These are phyloP conservation scores for Lasioglossum vierecki DNA, from an alignment of 2,888 invertebrate species.

Conservation along the genomic window DNA sequence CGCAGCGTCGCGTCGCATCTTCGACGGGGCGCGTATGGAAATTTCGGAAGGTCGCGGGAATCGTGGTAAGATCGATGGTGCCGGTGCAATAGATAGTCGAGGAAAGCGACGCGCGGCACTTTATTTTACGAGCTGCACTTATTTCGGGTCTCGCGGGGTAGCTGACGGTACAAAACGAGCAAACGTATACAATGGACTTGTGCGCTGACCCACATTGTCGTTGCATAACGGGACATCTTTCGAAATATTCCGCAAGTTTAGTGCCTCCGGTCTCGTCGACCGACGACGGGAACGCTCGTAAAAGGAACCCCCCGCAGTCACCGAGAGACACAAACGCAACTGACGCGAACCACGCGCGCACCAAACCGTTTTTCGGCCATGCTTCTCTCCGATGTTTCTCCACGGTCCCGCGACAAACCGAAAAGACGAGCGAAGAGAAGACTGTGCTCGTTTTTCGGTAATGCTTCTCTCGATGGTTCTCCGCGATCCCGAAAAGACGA, in stretches of 20 bases:
- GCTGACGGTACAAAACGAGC: constrained; percentile 61
- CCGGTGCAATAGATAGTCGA: constrained; percentile 56
- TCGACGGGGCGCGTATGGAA: not conserved
- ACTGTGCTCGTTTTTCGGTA: constrained; percentile 13
- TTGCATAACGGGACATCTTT: constrained; percentile 78
- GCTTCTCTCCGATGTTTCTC: not conserved
- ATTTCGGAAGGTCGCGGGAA: constrained; percentile 30
- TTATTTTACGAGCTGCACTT: constrained; percentile 79
- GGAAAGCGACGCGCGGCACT: constrained; percentile 72
- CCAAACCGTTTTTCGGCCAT: constrained; percentile 22
- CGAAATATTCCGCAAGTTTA: constrained; percentile 77
- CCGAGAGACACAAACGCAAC: constrained; percentile 59
- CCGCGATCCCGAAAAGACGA: not conserved
- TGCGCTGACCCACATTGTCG: constrained; percentile 79
- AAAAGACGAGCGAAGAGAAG: not conserved
- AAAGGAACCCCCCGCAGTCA: constrained; percentile 69
- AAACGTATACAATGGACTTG: constrained; percentile 55
- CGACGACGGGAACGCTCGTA: constrained; percentile 68
- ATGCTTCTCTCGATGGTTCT: not conserved
- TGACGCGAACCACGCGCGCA: constrained; percentile 45
- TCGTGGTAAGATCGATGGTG: constrained; percentile 50
- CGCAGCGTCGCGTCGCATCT: not conserved
- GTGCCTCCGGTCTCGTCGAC: constrained; percentile 64
- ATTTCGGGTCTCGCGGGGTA: constrained; percentile 73
- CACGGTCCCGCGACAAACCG: not conserved